Percentiles rank a stretch among this genome's conserved stretches.
phyloP scores from a whole-genome alignment of 2,888 invertebrate genomes.

The Drosophila acutilabella region DNA sequence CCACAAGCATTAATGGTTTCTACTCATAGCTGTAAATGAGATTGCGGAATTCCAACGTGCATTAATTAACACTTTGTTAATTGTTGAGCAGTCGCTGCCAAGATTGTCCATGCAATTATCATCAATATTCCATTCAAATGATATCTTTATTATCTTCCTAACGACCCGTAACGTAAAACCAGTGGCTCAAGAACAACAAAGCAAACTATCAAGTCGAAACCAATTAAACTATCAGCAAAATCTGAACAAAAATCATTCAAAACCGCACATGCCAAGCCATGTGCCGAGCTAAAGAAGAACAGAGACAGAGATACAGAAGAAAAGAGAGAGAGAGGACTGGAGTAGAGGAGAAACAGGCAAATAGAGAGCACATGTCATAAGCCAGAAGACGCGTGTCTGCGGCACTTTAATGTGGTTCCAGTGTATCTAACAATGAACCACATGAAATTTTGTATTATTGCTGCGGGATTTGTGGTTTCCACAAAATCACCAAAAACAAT shows the following conservation, averaged over 20 bases:
- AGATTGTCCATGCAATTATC: constrained; percentile 56
- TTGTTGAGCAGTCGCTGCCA: constrained; percentile 13
- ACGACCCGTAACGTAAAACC: constrained; percentile 59
- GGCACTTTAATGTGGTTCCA: constrained; percentile 74
- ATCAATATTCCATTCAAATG: constrained; percentile 54
- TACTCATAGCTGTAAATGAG: background rate
- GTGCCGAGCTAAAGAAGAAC: constrained; percentile 30
- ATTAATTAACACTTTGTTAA: constrained; percentile 33
- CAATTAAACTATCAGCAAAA: constrained; percentile 78
- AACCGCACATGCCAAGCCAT: constrained; percentile 42
- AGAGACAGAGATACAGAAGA: background rate
- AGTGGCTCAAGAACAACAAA: constrained; percentile 47
- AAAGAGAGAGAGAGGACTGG: background rate
- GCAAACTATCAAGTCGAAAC: constrained; percentile 56
- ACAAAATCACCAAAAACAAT: constrained; percentile 48
- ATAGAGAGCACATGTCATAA: constrained; percentile 72
- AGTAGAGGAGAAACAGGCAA: background rate
- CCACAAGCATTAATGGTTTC: background rate
- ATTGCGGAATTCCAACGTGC: constrained; percentile 12
- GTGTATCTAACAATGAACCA: constrained; percentile 43
- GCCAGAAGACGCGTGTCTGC: constrained; percentile 70
- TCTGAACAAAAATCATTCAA: constrained; percentile 55
- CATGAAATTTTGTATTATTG: constrained; percentile 60
- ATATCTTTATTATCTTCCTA: constrained; percentile 69
- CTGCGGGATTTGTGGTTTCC: constrained; percentile 31